Evolutionary conservation across 35 echinoderm and acorn worm genomes (phyloP).

Genomic region (Holothuria glaberrima): DNA sequence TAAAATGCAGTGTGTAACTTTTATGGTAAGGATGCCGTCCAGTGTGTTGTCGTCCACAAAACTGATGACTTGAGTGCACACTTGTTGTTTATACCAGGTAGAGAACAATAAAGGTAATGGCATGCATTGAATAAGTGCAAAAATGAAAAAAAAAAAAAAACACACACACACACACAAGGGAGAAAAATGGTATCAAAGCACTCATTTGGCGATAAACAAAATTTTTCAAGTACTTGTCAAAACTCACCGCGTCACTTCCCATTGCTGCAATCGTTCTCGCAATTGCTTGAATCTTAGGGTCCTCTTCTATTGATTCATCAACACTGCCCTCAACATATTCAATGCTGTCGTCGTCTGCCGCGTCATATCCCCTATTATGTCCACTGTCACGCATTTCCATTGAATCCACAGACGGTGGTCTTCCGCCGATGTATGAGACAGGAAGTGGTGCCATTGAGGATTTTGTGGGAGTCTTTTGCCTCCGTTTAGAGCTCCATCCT

Average conservation of each 20-base stretch:
- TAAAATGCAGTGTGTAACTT: too few relatives aligned
- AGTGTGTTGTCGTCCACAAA: too few relatives aligned
- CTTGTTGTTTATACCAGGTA: too few relatives aligned
- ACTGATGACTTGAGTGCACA: too few relatives aligned
- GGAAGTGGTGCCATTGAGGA: neutral
- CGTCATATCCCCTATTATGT: neutral
- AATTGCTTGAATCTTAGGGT: neutral
- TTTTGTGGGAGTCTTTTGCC: neutral
- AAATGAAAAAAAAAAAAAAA: too few relatives aligned
- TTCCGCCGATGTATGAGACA: neutral
- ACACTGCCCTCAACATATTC: neutral
- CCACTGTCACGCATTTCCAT: neutral
- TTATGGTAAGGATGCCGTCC: too few relatives aligned
- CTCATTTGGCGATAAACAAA: too few relatives aligned
- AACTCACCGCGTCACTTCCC: neutral
- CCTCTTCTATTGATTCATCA: neutral
- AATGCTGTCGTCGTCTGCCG: neutral
- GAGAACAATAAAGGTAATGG: too few relatives aligned
- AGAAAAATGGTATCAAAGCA: too few relatives aligned
- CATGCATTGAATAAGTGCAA: too few relatives aligned
- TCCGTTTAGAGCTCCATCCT: neutral
- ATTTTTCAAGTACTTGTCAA: too few relatives aligned
- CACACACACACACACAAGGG: too few relatives aligned
- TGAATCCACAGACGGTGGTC: neutral
- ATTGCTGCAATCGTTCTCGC: conserved; percentile 6